Conservation (phyloP, 2,888 invertebrate genomes). For the Apodemia mormo region DNA sequence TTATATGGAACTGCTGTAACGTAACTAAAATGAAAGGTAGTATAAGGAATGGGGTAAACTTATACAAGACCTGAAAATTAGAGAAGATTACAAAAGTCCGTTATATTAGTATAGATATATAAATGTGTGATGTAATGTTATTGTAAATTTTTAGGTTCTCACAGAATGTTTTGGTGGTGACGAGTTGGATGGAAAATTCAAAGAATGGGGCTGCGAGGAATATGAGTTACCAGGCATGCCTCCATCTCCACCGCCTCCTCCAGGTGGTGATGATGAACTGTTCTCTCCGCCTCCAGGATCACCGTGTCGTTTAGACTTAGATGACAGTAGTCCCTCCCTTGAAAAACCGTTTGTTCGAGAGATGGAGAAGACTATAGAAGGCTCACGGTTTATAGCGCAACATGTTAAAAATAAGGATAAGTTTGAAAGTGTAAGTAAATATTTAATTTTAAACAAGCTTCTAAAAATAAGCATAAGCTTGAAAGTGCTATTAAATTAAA, state of each 20-base stretch:
- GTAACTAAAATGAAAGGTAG: too few relatives aligned
- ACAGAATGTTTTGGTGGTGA: constrained; percentile 89
- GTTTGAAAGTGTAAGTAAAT: constrained; percentile 92
- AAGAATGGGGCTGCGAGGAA: constrained; percentile 84
- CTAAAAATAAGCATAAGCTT: background rate
- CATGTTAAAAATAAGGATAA: constrained; percentile 97
- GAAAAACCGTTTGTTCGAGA: constrained; percentile 91
- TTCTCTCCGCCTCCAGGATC: constrained; percentile 89
- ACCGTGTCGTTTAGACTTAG: constrained; percentile 82
- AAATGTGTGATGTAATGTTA: too few relatives aligned
- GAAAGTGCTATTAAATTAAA: constrained; percentile 50
- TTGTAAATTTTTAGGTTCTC: constrained; percentile 79
- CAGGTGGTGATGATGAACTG: constrained; percentile 91
- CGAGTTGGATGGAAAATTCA: constrained; percentile 74
- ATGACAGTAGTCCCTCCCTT: constrained; percentile 88
- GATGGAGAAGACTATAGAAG: constrained; percentile 95
- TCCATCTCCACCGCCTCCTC: constrained; percentile 87
- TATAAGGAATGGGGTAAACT: too few relatives aligned
- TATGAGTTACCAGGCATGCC: constrained; percentile 88
- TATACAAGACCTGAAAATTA: too few relatives aligned
- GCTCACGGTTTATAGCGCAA: constrained; percentile 96
- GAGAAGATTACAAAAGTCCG: too few relatives aligned
- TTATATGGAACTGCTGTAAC: too few relatives aligned
- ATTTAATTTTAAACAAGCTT: background rate
- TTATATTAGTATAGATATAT: too few relatives aligned